phyloP scores from a whole-genome alignment of 2,888 invertebrate species.

The Pomacea canaliculata region DNA sequence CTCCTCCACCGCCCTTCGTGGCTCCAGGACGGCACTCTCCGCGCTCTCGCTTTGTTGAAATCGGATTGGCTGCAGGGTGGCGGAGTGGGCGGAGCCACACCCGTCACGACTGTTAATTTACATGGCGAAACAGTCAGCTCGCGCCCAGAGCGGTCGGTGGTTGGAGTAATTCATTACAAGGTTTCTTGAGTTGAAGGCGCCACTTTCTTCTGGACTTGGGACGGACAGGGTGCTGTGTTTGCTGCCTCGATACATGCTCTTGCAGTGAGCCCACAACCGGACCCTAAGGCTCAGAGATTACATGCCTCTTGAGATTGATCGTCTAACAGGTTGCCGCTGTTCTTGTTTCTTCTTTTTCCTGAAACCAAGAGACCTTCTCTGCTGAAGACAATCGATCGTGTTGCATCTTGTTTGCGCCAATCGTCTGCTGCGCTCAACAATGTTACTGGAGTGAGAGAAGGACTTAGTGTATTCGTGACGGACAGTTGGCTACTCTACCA shows the following conservation, averaged over 20 bases:
- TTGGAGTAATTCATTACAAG: conserved; percentile 22
- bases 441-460: too few relatives aligned
- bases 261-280: background rate
- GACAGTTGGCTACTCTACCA: too few relatives aligned
- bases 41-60: too few relatives aligned
- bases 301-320: background rate
- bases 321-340: too few relatives aligned
- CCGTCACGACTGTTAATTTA: conserved; percentile 7
- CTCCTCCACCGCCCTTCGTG: background rate
- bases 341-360: too few relatives aligned
- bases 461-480: too few relatives aligned
- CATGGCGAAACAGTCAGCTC: conserved; percentile 7
- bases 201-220: conserved; percentile 7
- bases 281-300: background rate
- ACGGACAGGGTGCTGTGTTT: background rate
- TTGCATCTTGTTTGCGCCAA: too few relatives aligned
- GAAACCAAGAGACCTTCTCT: background rate
- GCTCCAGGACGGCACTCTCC: background rate
- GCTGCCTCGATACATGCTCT: too few relatives aligned
- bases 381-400: too few relatives aligned
- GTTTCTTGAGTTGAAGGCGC: background rate
- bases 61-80: background rate
- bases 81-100: conserved; percentile 12
- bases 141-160: conserved; percentile 9
- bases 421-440: too few relatives aligned